phyloP scores from a whole-genome alignment of 2,797 vertebrate species.

The Lindbergichthys nudifrons region DNA sequence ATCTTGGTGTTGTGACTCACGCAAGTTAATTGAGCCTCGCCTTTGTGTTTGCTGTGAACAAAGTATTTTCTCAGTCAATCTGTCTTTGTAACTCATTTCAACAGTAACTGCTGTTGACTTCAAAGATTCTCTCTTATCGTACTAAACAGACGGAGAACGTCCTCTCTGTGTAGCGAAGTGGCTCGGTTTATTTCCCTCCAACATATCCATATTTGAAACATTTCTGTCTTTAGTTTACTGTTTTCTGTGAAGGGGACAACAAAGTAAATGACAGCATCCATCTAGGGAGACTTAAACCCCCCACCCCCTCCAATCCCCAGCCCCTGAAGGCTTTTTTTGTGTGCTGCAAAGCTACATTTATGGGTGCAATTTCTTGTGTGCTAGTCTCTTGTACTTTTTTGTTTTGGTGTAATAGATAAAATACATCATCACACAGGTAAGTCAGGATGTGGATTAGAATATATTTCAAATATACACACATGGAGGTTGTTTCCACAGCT shows the following conservation, averaged over 20 bases:
- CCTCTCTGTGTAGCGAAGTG: constrained; percentile 30
- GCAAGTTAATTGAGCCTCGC: constrained; percentile 21
- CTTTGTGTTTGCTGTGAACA: constrained; percentile 24
- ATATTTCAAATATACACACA: not conserved
- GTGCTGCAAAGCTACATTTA: constrained; percentile 46
- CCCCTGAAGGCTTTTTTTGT: constrained; percentile 13
- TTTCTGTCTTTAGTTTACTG: constrained; percentile 43
- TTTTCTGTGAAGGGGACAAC: constrained; percentile 47
- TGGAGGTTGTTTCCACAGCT: not conserved
- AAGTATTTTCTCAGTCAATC: constrained; percentile 27
- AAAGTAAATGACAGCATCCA: constrained; percentile 56
- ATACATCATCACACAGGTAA: not conserved
- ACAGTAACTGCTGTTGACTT: constrained; percentile 45
- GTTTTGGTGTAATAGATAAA: constrained; percentile 19
- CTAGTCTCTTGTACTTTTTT: constrained; percentile 4
- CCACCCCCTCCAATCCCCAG: fast-evolving
- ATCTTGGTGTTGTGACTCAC: constrained; percentile 7
- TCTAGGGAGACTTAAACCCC: constrained; percentile 25
- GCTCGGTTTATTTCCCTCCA: constrained; percentile 46
- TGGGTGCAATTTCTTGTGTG: constrained; percentile 27
- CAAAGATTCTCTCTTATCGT: constrained; percentile 63
- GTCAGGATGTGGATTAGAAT: not conserved
- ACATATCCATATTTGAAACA: constrained; percentile 50
- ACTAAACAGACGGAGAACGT: constrained; percentile 39
- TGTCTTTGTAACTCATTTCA: constrained; percentile 18